Evolutionary conservation across 1,140 invertebrate species (phyloP).

Genomic region (Stenopsyche tienmushanensis): DNA sequence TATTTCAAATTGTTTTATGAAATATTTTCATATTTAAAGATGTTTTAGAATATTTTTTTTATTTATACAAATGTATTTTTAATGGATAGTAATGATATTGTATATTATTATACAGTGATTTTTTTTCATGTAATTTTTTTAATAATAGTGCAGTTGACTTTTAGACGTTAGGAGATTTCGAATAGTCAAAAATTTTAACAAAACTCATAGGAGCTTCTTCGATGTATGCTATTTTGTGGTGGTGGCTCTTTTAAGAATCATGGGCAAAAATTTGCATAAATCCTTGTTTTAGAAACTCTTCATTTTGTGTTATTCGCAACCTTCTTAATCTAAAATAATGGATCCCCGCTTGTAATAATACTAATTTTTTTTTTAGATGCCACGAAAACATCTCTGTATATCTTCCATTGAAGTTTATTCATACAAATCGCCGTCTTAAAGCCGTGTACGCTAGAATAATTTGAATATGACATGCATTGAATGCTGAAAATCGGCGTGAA

Average conservation of each 20-base stretch:
- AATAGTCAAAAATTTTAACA: not conserved
- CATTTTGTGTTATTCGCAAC: too few relatives aligned
- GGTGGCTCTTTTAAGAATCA: constrained; percentile 4
- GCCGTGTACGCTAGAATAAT: too few relatives aligned
- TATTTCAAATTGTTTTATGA: constrained; percentile 33
- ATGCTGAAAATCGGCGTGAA: too few relatives aligned
- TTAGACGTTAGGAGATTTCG: too few relatives aligned
- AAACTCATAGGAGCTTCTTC: not conserved
- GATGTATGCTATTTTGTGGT: not conserved
- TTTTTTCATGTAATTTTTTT: too few relatives aligned
- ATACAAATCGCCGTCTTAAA: too few relatives aligned
- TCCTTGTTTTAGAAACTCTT: not conserved
- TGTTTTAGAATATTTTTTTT: constrained; percentile 34
- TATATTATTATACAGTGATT: constrained; percentile 31
- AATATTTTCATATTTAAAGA: constrained; percentile 26
- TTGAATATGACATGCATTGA: too few relatives aligned
- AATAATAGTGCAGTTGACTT: not conserved
- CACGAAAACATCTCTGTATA: too few relatives aligned
- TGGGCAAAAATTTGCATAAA: not conserved
- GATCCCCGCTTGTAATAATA: constrained; percentile 54
- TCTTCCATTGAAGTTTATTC: too few relatives aligned
- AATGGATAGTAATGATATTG: constrained; percentile 25
- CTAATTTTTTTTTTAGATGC: constrained; percentile 51
- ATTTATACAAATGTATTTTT: constrained; percentile 33
- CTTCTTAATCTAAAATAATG: too few relatives aligned